These are phyloP conservation scores for Cladorhizidae sp. DNA, from an alignment of 37 sponge, comb jelly and placozoan species.

Conservation along the genomic window DNA sequence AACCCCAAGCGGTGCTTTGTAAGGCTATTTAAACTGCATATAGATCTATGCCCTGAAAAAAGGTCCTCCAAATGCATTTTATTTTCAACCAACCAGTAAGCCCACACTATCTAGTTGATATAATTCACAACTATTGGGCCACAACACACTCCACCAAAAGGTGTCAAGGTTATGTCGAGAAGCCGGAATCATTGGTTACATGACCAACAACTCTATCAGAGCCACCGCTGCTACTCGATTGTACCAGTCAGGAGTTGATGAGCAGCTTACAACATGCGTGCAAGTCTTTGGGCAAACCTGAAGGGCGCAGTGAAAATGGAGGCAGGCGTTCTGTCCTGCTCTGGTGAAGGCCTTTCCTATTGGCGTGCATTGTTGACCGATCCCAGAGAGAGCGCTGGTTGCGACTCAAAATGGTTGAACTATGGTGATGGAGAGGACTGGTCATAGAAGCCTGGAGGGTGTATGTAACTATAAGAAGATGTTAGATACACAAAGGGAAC, in stretches of 20 bases:
- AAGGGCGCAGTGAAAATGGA: too few species aligned
- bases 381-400: too few species aligned
- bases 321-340: too few species aligned
- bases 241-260: constrained; percentile 41
- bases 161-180: constrained; percentile 3
- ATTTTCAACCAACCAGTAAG: constrained; percentile 1
- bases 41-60: constrained; percentile 12
- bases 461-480: constrained; percentile 27
- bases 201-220: constrained; percentile 36
- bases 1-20: constrained; percentile 23
- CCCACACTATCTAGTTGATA: constrained; percentile 16
- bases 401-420: too few species aligned
- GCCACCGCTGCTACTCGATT: constrained; percentile 32
- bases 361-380: too few species aligned
- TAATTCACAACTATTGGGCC: constrained; percentile 10
- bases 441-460: constrained; percentile 37
- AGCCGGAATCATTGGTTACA: constrained; percentile 18
- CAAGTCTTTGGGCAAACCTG: too few species aligned
- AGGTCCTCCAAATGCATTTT: constrained; percentile 9
- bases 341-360: too few species aligned
- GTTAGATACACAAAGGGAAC: neutral
- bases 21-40: constrained; percentile 8
- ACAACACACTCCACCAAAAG: neutral
- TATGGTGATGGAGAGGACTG: constrained; percentile 44
- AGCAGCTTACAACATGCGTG: too few species aligned